Base-by-base conservation (phyloP, 2,797 vertebrate species). In the Lepilemur ruficaudatus region DNA sequence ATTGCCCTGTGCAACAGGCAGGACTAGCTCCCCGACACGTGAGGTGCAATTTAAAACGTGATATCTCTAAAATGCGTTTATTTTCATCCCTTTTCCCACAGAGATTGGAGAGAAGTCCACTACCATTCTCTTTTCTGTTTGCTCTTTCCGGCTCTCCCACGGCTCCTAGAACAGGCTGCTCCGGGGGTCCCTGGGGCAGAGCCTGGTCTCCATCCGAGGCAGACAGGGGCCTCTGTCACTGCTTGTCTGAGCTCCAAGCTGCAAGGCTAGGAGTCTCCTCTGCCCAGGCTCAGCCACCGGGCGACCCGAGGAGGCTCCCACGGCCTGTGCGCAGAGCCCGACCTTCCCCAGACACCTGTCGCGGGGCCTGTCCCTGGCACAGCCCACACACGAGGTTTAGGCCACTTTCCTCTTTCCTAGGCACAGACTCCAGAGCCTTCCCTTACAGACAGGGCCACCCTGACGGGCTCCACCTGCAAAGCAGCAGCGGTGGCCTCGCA, bases 111-210 rank as follows among this genome's bases (percentile, higher is more conserved):
- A 41, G 14, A 38, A 15, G 48, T 25, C 57, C 32, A 2, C 61
- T 1, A 0, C 5, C 0, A 2, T 9, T 5, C 50, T 22, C 4
- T 25, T 10, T 18, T 7, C n/a, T 2, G 1, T 46, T 65, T 35
- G 18, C 35, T 18, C 43, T 69, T 32, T 59, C 35, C 12, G 12
- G 1, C 41, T 11, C 20, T 50, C 63, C 14, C 5, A 4, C 0
- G 2, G 38, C 22, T 78, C 23, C 84, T 20, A 5, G 46, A 57
- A 7, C 0, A 0, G 10, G 81, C 28, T 7, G 11, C 28, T 18
- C 50, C 3, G 4, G 15, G 13, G 2, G 1, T 3, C 12, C 35
- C 32, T 1, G 1, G 23, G 59, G 11, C 17, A 43, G 35, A 90
- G 32, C 35, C 88, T 32, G 5, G 13, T 23, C 46, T 25, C 11